Conservation (phyloP, 2,113 vertebrate genomes). For the Amphiprion percula region DNA sequence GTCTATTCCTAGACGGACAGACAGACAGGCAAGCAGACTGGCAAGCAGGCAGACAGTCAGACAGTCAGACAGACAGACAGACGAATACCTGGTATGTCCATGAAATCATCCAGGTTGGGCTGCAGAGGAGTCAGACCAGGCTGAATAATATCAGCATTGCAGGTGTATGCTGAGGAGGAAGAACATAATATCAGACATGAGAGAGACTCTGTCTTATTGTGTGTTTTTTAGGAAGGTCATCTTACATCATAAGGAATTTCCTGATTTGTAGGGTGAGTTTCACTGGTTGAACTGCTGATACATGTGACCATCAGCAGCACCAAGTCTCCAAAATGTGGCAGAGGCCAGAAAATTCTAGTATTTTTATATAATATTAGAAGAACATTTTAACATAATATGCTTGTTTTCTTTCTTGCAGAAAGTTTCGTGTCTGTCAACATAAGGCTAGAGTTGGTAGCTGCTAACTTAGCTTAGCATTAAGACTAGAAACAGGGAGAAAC, state of each 20-base stretch:
- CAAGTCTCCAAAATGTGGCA: background rate
- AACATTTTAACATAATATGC: too few relatives aligned
- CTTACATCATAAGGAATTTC: slow-evolving; percentile 40
- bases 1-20: background rate
- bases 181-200: slow-evolving; percentile 5
- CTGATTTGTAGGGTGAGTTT: slow-evolving; percentile 47
- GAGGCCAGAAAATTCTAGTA: background rate
- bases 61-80: background rate
- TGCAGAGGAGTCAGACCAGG: slow-evolving; percentile 93
- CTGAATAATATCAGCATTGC: slow-evolving; percentile 97
- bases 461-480: too few relatives aligned
- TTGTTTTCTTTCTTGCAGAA: too few relatives aligned
- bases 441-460: too few relatives aligned
- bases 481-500: too few relatives aligned
- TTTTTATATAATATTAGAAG: background rate
- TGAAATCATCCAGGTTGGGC: slow-evolving; percentile 94
- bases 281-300: slow-evolving; percentile 37
- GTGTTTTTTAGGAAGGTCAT: slow-evolving; percentile 1
- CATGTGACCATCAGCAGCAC: slow-evolving; percentile 17
- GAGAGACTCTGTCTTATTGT: background rate
- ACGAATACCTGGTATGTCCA: slow-evolving; percentile 93
- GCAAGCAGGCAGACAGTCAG: background rate
- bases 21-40: background rate
- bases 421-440: too few relatives aligned
- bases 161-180: slow-evolving; percentile 86